Conservation (phyloP, 2,888 invertebrate species). For the Mongoloraphidia duomilia region DNA sequence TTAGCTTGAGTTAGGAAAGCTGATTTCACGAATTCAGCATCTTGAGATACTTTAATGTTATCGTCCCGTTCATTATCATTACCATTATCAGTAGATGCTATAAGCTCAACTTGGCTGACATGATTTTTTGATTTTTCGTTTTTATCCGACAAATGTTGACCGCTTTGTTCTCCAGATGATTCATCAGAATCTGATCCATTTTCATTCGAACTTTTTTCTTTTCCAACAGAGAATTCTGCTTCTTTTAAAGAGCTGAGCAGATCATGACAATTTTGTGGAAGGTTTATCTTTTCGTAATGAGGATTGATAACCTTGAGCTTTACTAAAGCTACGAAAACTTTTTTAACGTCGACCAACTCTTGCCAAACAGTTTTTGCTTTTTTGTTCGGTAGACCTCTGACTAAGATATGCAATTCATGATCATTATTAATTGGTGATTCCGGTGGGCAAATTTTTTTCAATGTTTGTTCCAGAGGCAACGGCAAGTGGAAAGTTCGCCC, state of each 20-base stretch:
- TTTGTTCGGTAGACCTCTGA: slow-evolving; percentile 20
- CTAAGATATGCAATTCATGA: slow-evolving; percentile 20
- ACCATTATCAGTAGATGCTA: no score
- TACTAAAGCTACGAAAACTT: slow-evolving; percentile 17
- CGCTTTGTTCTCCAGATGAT: no score
- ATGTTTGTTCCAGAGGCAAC: slow-evolving; percentile 21
- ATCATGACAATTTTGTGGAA: slow-evolving; percentile 12
- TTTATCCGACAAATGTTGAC: no score
- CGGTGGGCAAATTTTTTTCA: slow-evolving; percentile 19
- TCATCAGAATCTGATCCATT: slow-evolving; percentile 10
- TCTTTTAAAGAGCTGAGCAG: slow-evolving; percentile 8
- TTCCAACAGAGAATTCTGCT: slow-evolving; percentile 6
- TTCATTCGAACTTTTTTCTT: slow-evolving; percentile 2
- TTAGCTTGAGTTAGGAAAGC: slow-evolving; percentile 11
- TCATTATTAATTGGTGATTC: slow-evolving; percentile 17
- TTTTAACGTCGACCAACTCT: slow-evolving; percentile 19
- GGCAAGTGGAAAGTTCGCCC: slow-evolving; percentile 21
- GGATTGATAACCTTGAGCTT: slow-evolving; percentile 21
- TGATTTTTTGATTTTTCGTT: no score
- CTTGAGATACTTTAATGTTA: no score
- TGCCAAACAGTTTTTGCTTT: slow-evolving; percentile 17
- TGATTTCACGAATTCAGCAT: slow-evolving; percentile 7
- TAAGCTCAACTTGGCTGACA: no score
- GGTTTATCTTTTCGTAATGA: slow-evolving; percentile 16
- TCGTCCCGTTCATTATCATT: no score